These are phyloP conservation scores for Itoplectis maculator DNA, from an alignment of 2,888 invertebrate species.

Conservation along the genomic window DNA sequence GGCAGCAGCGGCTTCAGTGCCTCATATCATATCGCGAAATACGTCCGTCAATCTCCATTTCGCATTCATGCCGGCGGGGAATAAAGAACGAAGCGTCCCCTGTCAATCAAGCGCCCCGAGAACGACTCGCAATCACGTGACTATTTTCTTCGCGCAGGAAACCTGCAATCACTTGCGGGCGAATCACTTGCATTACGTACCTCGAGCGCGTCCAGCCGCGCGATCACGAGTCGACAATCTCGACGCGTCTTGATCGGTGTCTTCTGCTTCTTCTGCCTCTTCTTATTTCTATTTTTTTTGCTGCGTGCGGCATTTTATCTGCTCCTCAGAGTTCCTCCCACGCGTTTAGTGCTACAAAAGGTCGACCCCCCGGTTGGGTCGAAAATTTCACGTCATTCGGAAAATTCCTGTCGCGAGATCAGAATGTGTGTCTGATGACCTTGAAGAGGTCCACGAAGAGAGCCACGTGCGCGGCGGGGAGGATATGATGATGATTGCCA, in stretches of 20 bases:
- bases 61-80: background rate
- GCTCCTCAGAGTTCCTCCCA: too few relatives aligned
- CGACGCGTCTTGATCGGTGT: background rate
- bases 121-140: conserved; percentile 27
- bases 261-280: background rate
- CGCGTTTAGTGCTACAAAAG: too few relatives aligned
- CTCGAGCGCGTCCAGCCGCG: conserved; percentile 40
- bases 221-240: conserved; percentile 20
- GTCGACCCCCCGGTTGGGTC: too few relatives aligned
- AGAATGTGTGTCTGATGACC: too few relatives aligned
- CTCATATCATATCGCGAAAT: conserved; percentile 18
- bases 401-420: background rate
- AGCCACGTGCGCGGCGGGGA: too few relatives aligned
- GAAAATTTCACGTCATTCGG: conserved; percentile 35
- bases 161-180: conserved; percentile 21
- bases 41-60: conserved; percentile 28
- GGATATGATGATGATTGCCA: too few relatives aligned
- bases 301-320: background rate
- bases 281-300: conserved; percentile 11
- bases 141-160: background rate
- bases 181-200: conserved; percentile 13
- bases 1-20: background rate
- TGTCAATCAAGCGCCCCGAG: conserved; percentile 43
- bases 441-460: too few relatives aligned
- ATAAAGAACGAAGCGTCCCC: conserved; percentile 3